Evolutionary conservation across 2,888 invertebrate genomes (phyloP).

Genomic region (Brenthis ino): DNA sequence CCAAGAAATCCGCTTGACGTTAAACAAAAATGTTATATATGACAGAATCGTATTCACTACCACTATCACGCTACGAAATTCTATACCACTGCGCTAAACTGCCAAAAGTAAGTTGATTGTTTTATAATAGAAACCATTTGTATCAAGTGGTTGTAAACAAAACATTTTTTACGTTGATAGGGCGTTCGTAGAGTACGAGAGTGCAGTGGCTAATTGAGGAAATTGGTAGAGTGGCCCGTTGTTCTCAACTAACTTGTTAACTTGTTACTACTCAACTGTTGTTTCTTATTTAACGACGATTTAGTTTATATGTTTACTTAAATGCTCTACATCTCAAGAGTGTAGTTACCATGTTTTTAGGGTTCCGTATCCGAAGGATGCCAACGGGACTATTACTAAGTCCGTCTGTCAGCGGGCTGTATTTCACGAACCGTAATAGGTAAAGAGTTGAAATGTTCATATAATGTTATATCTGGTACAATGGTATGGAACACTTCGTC

Average conservation of each 20-base stretch:
- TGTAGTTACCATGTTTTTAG: no score
- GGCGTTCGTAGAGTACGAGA: background rate
- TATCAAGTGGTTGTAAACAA: slow-evolving; percentile 14
- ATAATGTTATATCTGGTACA: no score
- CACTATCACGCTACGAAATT: background rate
- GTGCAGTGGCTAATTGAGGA: slow-evolving; percentile 19
- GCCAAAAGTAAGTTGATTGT: background rate
- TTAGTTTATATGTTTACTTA: background rate
- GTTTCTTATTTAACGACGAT: background rate
- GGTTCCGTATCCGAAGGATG: no score
- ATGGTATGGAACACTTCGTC: no score
- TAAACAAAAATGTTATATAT: no score
- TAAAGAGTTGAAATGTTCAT: no score
- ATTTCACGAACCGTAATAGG: no score
- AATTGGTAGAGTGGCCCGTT: slow-evolving; percentile 19
- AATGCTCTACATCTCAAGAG: no score
- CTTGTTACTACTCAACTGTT: slow-evolving; percentile 3
- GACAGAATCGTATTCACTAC: background rate
- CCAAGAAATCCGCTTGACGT: no score
- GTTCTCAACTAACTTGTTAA: slow-evolving; percentile 14
- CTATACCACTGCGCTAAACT: background rate
- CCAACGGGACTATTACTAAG: no score
- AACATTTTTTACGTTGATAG: slow-evolving; percentile 9
- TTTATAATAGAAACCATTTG: slow-evolving; percentile 1
- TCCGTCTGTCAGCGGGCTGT: no score